phyloP scores from a whole-genome alignment of 2,113 vertebrate species.

The Lasiurus borealis region DNA sequence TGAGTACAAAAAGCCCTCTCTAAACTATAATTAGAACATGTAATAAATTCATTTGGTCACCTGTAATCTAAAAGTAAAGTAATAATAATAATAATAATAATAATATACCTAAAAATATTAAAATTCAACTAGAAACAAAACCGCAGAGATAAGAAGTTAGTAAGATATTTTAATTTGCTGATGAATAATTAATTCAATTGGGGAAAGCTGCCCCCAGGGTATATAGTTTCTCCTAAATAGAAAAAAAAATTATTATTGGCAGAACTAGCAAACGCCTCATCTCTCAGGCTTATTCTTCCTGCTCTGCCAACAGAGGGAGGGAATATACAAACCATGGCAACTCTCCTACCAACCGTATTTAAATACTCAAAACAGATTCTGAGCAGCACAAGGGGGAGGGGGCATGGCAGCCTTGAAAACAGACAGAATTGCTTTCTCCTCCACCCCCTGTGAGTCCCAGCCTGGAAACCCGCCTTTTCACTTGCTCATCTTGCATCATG shows the following conservation, averaged over 20 bases:
- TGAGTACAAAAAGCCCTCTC: neutral
- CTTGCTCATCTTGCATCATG: neutral
- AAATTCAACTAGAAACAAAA: conserved; percentile 57
- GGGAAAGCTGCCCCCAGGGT: neutral
- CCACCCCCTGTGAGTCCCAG: neutral
- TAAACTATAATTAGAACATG: neutral
- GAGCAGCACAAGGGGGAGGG: neutral
- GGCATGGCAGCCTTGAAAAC: neutral
- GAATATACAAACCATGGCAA: neutral
- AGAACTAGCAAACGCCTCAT: conserved; percentile 3
- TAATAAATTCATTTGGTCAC: neutral
- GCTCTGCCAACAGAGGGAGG: conserved; percentile 7
- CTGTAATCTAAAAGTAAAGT: conserved; percentile 38
- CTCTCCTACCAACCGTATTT: neutral
- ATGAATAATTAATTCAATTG: conserved; percentile 30
- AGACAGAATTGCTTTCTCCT: neutral
- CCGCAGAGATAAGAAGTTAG: neutral
- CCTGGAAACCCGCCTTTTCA: neutral
- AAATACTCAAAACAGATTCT: neutral
- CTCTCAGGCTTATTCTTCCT: neutral
- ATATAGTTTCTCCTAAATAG: conserved; percentile 60
- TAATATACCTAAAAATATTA: neutral
- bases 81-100: neutral
- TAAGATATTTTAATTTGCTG: conserved; percentile 40
- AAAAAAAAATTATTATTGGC: conserved; percentile 63